Evolutionary conservation across 2,888 invertebrate genomes (phyloP), one percentile per base, ranked within the genome.

Genomic region (Zonitis immaculata): DNA sequence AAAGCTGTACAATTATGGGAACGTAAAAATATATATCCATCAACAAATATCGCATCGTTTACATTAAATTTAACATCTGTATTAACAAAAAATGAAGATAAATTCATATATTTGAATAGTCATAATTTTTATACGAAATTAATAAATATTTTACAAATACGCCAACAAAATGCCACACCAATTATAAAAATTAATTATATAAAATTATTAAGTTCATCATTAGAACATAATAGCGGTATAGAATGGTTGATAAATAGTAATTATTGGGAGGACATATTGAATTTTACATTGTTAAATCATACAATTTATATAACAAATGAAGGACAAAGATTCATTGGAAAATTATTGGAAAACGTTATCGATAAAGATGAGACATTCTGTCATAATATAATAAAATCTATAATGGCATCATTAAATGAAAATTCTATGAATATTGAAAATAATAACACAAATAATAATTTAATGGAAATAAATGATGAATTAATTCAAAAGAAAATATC

Each of bases 221-320:
- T 84, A 6, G 75, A 77, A 32, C 87, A 89, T 66, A 77, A 78
- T 56, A 77, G 82, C 3, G 89, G 90, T 0, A 70, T 86, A 26
- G 74, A 78, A 25, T 89, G 86, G 84, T 75, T 89, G 3, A 76
- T 82, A n/a, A 74, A 80, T 51, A 78, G 76, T 53, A 83, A 80
- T 12, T 72, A 79, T 11, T 90, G 89, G 89, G 79, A 78, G 54
- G 79, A 84, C 61, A 80, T 88, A 25, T 73, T 88, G 3, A 78
- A 78, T 52, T 80, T 84, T 46, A 84, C 83, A 54, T 81, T 85
- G 61, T 77, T 81, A 49, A 84, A 83, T 70, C 82, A 85, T 55
- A 89, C 89, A 0, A 77, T 89, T 35, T 90, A 89, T 66, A 83
- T 89, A 8, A 80, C 84, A 0, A 79, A 85, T 25, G 85, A 87